A percentile compares a stretch with the other conserved stretches of the same genome.
phyloP scores from a whole-genome alignment of 2,797 vertebrate genomes.

The Emydoidea blandingii region DNA sequence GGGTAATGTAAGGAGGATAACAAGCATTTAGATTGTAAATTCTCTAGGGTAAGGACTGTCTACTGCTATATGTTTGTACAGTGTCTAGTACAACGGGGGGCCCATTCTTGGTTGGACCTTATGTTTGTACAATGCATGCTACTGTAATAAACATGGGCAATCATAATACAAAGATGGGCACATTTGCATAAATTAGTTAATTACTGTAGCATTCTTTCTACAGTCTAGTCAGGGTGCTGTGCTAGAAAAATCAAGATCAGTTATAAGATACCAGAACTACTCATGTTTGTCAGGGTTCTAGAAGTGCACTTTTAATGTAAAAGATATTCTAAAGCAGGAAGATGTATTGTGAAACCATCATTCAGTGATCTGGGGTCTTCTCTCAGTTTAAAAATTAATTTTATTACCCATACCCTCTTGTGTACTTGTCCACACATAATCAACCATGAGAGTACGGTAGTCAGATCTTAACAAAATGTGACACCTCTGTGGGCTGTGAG shows the following conservation, averaged over 20 bases:
- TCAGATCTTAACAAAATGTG: slow-evolving; percentile 58
- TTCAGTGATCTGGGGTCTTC: not conserved
- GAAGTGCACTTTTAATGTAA: not conserved
- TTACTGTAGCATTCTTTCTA: rapidly evolving
- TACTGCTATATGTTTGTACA: not conserved
- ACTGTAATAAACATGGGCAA: not conserved
- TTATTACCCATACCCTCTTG: slow-evolving; percentile 2
- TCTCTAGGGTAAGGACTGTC: not conserved
- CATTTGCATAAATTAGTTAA: not conserved
- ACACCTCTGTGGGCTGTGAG: slow-evolving; percentile 38
- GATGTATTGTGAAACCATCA: not conserved
- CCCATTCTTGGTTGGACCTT: not conserved
- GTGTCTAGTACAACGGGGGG: not conserved
- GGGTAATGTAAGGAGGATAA: not conserved
- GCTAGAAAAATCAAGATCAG: not conserved
- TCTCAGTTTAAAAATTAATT: slow-evolving; percentile 55
- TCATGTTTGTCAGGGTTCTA: not conserved
- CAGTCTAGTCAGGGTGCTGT: not conserved
- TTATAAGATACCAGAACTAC: not conserved
- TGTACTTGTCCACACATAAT: not conserved
- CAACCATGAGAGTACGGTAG: not conserved
- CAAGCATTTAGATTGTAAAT: too few relatives aligned
- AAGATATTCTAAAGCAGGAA: not conserved
- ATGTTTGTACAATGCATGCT: not conserved
- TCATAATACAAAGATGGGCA: not conserved